Base-by-base conservation (phyloP, 2,113 vertebrate genomes). In the Chaetodon trifascialis region DNA sequence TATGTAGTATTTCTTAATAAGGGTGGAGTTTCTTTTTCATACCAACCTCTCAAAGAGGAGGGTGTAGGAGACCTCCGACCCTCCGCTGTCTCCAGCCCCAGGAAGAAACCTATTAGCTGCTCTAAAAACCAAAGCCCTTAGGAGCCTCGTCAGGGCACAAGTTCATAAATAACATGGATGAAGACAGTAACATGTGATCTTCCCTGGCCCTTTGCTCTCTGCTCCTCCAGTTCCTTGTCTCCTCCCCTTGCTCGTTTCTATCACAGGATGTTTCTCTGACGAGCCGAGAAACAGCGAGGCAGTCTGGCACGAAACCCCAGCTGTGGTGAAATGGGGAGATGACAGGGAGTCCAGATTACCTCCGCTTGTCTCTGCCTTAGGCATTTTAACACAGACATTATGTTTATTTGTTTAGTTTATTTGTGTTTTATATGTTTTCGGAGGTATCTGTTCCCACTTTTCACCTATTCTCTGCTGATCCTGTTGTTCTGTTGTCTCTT, bases 261-360 rank as follows among this genome's bases (percentile, higher is more conserved):
- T 82, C 72, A 66, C 80, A 85, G 82, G 79, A 87, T 91, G 79
- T 77, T 80, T 83, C 76, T 74, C 58, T 56, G 60, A 69, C 47
- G 70, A 11, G 17, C 80, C 56, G 62, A 69, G 49, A 55, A 56
- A 38, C 23, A 55, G 42, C 4, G 46, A 67, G 69, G 21, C 42
- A 11, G 30, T 85, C 76, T 76, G 80, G 73, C 72, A 68, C 25
- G 16, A 56, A 65, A 23, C 7, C 64, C 58, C 79, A 44, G 76
- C 62, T 82, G 72, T 79, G 82, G 68, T 62, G 49, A 69, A 73
- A 63, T 59, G 55, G 63, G 76, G 69, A 42, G 30, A 70, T 83
- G 82, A 85, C 84, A 82, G 86, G 76, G 77, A 90, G 79, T 86
- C 75, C 66, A n/a, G 15, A 65, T 76, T 52, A 30, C 52, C 60